Evolutionary conservation across 1,140 invertebrate genomes (phyloP).

Genomic region (Papilio machaon): DNA sequence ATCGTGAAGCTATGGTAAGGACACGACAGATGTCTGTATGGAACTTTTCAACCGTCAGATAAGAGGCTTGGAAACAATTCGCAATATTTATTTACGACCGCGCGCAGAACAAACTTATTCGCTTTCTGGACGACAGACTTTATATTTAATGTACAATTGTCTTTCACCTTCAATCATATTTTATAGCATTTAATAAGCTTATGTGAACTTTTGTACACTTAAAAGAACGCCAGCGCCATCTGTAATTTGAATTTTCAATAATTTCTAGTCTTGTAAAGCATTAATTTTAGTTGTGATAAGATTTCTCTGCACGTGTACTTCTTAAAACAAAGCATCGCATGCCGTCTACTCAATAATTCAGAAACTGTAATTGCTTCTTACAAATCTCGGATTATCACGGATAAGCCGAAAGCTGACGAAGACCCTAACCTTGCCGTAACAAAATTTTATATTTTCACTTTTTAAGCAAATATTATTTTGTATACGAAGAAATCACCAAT

Average conservation of each 20-base stretch:
- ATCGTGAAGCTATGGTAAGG: constrained; percentile 45
- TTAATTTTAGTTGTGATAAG: not conserved
- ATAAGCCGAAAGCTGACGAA: constrained; percentile 23
- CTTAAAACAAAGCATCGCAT: constrained; percentile 1
- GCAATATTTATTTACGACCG: constrained; percentile 65
- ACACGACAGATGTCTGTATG: constrained; percentile 48
- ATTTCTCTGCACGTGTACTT: not conserved
- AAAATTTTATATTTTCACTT: not conserved
- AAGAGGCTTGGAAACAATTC: constrained; percentile 66
- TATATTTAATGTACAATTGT: constrained; percentile 58
- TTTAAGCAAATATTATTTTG: not conserved
- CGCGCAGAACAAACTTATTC: constrained; percentile 52
- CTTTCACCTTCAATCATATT: constrained; percentile 39
- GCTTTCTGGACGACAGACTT: constrained; percentile 60
- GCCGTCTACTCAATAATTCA: constrained; percentile 25
- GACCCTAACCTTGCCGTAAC: constrained; percentile 11
- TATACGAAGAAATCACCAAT: not conserved
- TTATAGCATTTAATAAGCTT: constrained; percentile 49
- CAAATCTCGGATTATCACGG: constrained; percentile 28
- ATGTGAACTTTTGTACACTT: constrained; percentile 24
- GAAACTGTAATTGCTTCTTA: constrained; percentile 27
- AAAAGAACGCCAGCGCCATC: no score
- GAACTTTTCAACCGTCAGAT: constrained; percentile 67
- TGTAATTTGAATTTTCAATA: not conserved
- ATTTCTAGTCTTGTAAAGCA: not conserved